These are phyloP conservation scores for Uloborus plumipes DNA, from an alignment of 2,888 invertebrate genomes.

Conservation along the genomic window DNA sequence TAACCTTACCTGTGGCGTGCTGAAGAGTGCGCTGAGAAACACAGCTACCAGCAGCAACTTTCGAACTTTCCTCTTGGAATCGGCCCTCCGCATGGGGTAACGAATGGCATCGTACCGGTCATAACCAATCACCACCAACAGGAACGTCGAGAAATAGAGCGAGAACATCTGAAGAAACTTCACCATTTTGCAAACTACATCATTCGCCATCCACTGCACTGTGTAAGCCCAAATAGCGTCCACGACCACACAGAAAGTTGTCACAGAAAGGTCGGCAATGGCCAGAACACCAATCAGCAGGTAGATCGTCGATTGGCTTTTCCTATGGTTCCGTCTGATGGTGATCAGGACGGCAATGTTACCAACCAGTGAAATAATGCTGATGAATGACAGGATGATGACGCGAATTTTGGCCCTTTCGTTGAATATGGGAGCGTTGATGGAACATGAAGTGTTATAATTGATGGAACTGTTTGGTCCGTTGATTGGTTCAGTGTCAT, in stretches of 20 bases:
- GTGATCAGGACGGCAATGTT: constrained; percentile 84
- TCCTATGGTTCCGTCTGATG: constrained; percentile 77
- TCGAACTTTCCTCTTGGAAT: constrained; percentile 78
- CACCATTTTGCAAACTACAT: constrained; percentile 82
- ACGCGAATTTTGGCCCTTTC: constrained; percentile 78
- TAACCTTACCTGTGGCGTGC: constrained; percentile 86
- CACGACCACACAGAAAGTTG: constrained; percentile 84
- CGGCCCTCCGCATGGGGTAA: constrained; percentile 81
- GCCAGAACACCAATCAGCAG: constrained; percentile 84
- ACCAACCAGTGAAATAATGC: constrained; percentile 80
- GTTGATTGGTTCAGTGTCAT: too few species aligned
- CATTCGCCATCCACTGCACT: constrained; percentile 86
- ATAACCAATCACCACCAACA: constrained; percentile 84
- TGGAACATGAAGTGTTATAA: background rate
- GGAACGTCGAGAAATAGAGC: constrained; percentile 84
- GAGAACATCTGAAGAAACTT: constrained; percentile 87
- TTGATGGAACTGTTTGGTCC: too few species aligned
- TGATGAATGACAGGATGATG: constrained; percentile 79
- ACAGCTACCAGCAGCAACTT: constrained; percentile 80
- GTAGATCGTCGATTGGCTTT: constrained; percentile 74
- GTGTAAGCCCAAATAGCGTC: constrained; percentile 85
- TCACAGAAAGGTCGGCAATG: constrained; percentile 85
- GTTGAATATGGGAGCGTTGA: constrained; percentile 78
- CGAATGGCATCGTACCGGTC: constrained; percentile 83
- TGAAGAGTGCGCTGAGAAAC: constrained; percentile 80